phyloP scores from a whole-genome alignment of 2,888 invertebrate genomes.

The Gryllus longicercus region DNA sequence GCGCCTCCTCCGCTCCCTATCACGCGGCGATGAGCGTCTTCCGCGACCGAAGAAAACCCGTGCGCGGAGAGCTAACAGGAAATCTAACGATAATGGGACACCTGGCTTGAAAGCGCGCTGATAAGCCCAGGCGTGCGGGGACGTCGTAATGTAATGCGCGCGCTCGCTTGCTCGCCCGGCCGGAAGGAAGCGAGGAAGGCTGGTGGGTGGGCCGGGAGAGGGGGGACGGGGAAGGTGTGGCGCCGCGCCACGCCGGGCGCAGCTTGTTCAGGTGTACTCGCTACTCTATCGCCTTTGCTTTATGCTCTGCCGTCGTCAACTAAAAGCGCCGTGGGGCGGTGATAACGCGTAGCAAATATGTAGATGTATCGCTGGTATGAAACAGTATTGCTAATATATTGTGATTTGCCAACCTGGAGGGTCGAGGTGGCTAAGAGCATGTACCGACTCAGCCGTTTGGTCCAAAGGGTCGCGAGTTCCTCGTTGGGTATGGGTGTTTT shows the following conservation, averaged over 20 bases:
- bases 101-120: not conserved
- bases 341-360: not conserved
- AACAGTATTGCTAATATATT: too few relatives aligned
- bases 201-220: too few relatives aligned
- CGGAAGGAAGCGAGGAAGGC: not conserved
- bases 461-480: too few relatives aligned
- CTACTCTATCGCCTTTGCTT: not conserved
- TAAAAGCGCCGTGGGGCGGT: not conserved
- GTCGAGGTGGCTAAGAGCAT: too few relatives aligned
- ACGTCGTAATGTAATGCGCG: not conserved
- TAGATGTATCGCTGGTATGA: too few relatives aligned
- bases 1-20: too few relatives aligned
- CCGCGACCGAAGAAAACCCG: not conserved
- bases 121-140: not conserved
- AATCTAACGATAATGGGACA: not conserved
- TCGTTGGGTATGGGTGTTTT: too few relatives aligned
- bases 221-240: not conserved
- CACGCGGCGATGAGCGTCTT: too few relatives aligned
- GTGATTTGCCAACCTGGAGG: too few relatives aligned
- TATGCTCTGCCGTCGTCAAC: not conserved
- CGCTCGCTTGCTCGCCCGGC: not conserved
- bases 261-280: constrained; percentile 6
- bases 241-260: not conserved
- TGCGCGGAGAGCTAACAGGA: not conserved
- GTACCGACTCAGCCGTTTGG: too few relatives aligned